These are phyloP conservation scores for Columbina picui DNA, from an alignment of 2,113 vertebrate species.

Conservation along the genomic window DNA sequence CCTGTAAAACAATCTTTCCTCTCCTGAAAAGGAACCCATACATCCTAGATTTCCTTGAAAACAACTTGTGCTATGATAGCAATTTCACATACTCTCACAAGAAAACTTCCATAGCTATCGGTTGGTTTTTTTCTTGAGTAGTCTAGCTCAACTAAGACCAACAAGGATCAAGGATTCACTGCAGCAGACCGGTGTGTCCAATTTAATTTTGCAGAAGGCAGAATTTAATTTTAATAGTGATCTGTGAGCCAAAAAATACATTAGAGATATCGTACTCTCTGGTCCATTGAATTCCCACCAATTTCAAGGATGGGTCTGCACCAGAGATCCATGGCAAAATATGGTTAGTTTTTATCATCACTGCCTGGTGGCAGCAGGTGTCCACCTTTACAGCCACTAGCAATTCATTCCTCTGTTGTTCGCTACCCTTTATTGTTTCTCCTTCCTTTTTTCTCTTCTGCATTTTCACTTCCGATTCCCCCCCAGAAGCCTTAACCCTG, in stretches of 20 bases:
- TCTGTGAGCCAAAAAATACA: constrained; percentile 56
- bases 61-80: background rate
- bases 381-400: background rate
- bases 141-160: background rate
- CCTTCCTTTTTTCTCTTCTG: background rate
- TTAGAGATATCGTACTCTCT: constrained; percentile 7
- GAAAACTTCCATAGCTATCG: background rate
- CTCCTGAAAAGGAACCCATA: background rate
- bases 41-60: background rate
- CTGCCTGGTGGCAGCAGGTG: constrained; percentile 34
- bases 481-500: background rate
- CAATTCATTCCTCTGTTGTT: background rate
- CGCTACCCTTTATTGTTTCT: background rate
- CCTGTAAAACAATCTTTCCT: background rate
- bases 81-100: background rate
- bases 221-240: constrained; percentile 63
- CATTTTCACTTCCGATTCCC: background rate
- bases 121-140: background rate
- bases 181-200: constrained; percentile 7
- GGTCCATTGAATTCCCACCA: constrained; percentile 37
- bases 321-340: background rate
- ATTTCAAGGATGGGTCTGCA: constrained; percentile 56
- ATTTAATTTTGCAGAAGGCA: constrained; percentile 57
- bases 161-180: background rate
- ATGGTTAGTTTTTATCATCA: background rate